Percentiles rank a stretch among this genome's conserved stretches.
These are phyloP conservation scores for Ailuropoda melanoleuca DNA, from an alignment of 2,113 vertebrate genomes.

Conservation along the genomic window DNA sequence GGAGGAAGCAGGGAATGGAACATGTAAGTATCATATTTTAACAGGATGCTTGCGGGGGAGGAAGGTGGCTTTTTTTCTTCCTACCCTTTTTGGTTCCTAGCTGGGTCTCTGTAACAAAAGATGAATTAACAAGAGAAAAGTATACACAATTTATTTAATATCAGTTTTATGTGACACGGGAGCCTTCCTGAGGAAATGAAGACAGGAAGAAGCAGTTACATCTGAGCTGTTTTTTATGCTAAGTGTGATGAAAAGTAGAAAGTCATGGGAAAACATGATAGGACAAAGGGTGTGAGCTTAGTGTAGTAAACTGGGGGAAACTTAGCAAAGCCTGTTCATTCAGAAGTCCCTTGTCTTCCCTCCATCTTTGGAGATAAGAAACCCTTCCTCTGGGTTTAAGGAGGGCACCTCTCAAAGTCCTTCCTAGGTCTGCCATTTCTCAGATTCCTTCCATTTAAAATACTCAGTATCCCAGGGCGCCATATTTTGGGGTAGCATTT, in stretches of 20 bases:
- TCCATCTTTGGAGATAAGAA: background rate
- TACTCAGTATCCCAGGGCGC: background rate
- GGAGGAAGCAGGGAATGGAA: too few species aligned
- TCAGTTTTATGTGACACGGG: background rate
- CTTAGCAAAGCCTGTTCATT: background rate
- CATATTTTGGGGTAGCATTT: background rate
- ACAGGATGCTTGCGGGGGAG: background rate
- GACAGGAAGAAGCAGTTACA: background rate
- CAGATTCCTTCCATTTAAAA: background rate
- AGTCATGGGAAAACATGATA: background rate
- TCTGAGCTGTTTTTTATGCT: background rate
- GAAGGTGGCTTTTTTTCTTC: background rate
- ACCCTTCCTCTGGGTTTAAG: background rate
- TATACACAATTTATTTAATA: background rate
- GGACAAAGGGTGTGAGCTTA: background rate
- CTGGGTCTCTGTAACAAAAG: background rate
- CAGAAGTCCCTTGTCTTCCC: background rate
- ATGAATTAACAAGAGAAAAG: background rate
- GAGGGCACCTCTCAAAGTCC: background rate
- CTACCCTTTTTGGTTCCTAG: background rate
- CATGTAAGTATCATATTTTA: background rate
- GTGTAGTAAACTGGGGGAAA: background rate
- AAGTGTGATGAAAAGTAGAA: background rate
- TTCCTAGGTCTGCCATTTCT: background rate
- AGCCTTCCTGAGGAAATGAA: background rate